phyloP scores from a whole-genome alignment of 2,888 invertebrate genomes.

The Argyra leucocephala region DNA sequence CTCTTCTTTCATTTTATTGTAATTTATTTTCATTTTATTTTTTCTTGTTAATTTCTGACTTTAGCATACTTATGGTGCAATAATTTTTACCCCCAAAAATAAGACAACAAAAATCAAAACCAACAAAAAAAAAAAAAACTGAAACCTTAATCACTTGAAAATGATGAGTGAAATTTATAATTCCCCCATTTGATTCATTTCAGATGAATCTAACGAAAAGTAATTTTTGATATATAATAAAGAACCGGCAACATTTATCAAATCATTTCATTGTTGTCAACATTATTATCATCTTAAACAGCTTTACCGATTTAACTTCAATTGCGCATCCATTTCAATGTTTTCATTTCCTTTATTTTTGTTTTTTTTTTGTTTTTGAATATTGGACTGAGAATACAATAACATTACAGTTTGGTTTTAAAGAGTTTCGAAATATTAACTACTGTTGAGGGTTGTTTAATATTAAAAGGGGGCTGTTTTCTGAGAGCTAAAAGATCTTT shows the following conservation, averaged over 20 bases:
- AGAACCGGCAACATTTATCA: constrained; percentile 1
- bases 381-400: no score
- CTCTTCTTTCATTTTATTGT: background rate
- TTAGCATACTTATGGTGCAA: background rate
- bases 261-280: constrained; percentile 6
- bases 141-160: background rate
- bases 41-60: background rate
- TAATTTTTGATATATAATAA: background rate
- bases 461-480: no score
- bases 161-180: background rate
- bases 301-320: background rate
- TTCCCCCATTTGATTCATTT: no score
- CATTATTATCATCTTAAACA: background rate
- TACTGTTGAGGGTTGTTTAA: no score
- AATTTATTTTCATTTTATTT: no score
- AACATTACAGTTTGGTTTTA: no score
- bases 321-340: background rate
- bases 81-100: background rate
- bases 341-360: background rate
- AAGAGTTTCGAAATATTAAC: no score
- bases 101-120: background rate
- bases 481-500: background rate
- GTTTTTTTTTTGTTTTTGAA: no score
- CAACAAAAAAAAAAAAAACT: no score
- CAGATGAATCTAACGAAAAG: background rate